Evolutionary conservation across 2,888 invertebrate species (phyloP), one percentile per base, ranked within the genome.

Genomic region (Drosophila austrosaltans): DNA sequence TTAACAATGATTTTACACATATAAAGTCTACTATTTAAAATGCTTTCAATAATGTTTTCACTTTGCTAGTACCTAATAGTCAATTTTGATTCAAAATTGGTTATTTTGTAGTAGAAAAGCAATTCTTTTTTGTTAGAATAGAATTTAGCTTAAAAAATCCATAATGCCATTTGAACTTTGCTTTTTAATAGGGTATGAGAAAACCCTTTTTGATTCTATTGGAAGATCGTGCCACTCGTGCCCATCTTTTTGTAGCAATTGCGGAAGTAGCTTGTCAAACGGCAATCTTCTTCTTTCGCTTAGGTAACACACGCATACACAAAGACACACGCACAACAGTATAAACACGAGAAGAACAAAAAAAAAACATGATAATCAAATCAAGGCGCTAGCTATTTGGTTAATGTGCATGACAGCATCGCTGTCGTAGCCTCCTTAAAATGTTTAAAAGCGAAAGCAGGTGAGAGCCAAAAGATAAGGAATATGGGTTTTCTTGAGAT

Each of bases 341-440:
- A 63, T 42, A 64, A 58, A 36, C 28, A 20, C n/a, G 32, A 53
- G 20, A 63, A 58, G 48, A 42, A 20, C n/a, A 44, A 53, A 25
- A 63, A 39, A 53, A 54, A 22, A 76, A 80, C 78, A 84, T 79
- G 81, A 84, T 86, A 86, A 86, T 86, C 87, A 88, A 86, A 86
- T 86, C 87, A 86, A 84, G 88, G 82, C 82, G 71, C 87, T 79
- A 86, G 84, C 87, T 81, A 86, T 86, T 88, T 86, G 84, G 87
- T 87, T 86, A 86, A 88, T 86, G 87, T 86, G 81, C 80, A 80
- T 72, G 76, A 73, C 76, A 63, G 62, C 58, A 42, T 39, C 69
- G 63, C 22, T 54, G 64, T 56, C 70, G 42, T 53, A 72, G 65
- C 42, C 30, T 60, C 63, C 74, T 77, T 79, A 74, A 87, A 87